phyloP scores from a whole-genome alignment of 2,888 invertebrate genomes.

The Tupiocoris notatus region DNA sequence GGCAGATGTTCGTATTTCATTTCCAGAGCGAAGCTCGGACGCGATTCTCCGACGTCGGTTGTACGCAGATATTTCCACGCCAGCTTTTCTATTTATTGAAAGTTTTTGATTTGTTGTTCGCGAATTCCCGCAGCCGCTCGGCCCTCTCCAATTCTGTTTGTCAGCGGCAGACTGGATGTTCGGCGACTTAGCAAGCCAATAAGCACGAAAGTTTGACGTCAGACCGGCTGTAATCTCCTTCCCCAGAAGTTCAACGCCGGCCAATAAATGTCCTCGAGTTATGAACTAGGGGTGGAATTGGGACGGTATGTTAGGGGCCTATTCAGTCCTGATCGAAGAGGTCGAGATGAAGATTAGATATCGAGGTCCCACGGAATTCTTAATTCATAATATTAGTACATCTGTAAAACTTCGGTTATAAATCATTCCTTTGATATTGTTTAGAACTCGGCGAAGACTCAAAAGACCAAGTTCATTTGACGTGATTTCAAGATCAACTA shows the following conservation, averaged over 20 bases:
- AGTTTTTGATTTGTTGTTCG: neutral
- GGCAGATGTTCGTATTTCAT: no score
- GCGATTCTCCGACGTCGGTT: no score
- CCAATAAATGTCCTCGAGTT: constrained; percentile 12
- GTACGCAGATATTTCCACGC: no score
- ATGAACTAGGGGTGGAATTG: neutral
- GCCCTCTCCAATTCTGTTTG: neutral
- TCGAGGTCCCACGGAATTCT: neutral
- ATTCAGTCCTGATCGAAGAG: neutral
- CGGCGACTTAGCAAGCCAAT: constrained; percentile 7
- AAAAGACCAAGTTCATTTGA: no score
- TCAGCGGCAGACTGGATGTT: neutral
- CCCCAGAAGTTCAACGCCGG: constrained; percentile 1
- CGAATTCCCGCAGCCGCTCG: neutral
- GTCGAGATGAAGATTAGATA: neutral
- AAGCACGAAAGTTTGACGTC: constrained; percentile 1
- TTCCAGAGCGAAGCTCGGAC: no score
- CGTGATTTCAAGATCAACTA: no score
- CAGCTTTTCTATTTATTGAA: neutral
- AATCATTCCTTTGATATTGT: neutral
- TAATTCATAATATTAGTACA: neutral
- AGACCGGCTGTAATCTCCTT: neutral
- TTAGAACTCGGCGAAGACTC: neutral
- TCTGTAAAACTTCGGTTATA: neutral
- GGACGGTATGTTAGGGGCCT: neutral